phyloP scores from a whole-genome alignment of 2,113 vertebrate species.

The Lonchura striata region DNA sequence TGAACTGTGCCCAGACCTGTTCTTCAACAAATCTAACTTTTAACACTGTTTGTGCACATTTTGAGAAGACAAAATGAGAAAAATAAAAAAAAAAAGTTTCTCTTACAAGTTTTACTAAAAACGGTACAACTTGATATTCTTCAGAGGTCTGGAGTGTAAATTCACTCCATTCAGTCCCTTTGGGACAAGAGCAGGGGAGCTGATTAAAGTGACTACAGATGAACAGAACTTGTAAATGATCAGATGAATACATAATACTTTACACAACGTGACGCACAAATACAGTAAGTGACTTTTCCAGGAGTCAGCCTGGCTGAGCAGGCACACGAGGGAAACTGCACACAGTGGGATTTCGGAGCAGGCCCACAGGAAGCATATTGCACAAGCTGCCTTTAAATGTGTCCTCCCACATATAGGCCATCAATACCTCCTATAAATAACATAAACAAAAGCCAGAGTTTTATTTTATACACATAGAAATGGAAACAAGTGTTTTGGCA shows the following conservation, averaged over 20 bases:
- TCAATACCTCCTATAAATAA: rapidly evolving
- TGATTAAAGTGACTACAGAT: background rate
- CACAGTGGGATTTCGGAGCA: background rate
- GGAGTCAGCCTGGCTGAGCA: background rate
- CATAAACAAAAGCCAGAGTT: background rate
- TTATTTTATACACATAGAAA: background rate
- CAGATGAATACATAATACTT: background rate
- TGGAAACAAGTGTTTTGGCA: background rate
- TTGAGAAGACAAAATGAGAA: background rate
- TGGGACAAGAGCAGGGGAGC: background rate
- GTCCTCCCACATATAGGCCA: background rate
- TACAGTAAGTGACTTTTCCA: background rate
- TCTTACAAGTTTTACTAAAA: background rate
- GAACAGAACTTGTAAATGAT: background rate
- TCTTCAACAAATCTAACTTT: background rate
- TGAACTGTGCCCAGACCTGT: background rate
- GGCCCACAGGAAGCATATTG: background rate
- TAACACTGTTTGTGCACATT: background rate
- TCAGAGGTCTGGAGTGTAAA: background rate
- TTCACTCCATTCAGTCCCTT: background rate
- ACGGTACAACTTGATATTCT: background rate
- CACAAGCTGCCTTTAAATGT: background rate
- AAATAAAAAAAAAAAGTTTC: background rate
- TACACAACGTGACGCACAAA: background rate
- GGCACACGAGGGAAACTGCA: background rate